A percentile compares a stretch with the other conserved stretches of the same genome.
Evolutionary conservation across 2,888 invertebrate genomes (phyloP).

Genomic region (Philaethria dido): DNA sequence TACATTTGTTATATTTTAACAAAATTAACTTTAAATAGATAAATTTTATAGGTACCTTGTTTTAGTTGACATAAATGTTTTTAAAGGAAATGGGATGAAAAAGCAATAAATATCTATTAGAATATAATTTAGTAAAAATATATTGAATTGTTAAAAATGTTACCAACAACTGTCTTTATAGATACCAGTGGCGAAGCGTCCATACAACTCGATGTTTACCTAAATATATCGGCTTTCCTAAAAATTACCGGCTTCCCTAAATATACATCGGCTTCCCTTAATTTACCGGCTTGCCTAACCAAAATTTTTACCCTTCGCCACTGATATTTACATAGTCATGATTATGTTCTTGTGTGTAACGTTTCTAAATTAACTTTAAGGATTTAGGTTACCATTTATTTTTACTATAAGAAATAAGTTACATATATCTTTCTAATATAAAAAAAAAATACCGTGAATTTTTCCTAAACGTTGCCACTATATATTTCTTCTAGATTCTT

Average conservation of each 20-base stretch:
- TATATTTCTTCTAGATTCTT: constrained; percentile 25
- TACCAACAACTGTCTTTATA: not conserved
- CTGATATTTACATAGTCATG: no score
- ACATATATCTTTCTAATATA: not conserved
- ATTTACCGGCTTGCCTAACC: no score
- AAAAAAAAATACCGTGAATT: constrained; percentile 64
- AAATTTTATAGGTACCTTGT: not conserved
- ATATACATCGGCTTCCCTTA: no score
- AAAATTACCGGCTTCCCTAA: no score
- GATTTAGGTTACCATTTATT: not conserved
- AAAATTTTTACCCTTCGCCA: no score
- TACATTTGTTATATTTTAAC: not conserved
- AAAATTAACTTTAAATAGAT: not conserved
- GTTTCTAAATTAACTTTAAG: not conserved
- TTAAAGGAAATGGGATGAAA: constrained; percentile 13
- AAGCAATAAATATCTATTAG: constrained; percentile 14
- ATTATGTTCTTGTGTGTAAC: not conserved
- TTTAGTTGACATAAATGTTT: not conserved
- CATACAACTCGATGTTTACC: no score
- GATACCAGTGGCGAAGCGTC: no score
- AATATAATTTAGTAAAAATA: not conserved
- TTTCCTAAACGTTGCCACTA: constrained; percentile 74
- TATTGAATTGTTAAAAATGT: not conserved
- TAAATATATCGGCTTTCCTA: no score
- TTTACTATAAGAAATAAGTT: constrained; percentile 5